Conservation (phyloP, 2,797 vertebrate species). For the Brotula barbata region DNA sequence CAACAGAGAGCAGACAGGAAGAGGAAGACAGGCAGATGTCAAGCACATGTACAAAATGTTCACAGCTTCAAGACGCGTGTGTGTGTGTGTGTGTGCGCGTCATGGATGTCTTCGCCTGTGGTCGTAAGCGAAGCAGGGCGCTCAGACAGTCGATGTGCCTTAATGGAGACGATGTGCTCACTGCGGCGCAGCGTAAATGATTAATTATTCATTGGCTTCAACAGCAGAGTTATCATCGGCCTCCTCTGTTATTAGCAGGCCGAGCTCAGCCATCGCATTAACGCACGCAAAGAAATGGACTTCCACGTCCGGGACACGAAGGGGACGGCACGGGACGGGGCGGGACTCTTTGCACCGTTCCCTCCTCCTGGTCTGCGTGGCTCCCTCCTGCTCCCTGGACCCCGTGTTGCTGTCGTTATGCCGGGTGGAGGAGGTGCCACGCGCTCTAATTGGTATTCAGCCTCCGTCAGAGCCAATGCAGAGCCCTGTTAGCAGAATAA, state of each 20-base stretch:
- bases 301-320: slow-evolving; percentile 6
- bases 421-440: slow-evolving; percentile 54
- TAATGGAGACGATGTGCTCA: slow-evolving; percentile 66
- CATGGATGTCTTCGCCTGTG: too few relatives aligned
- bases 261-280: slow-evolving; percentile 58
- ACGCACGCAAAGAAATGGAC: neutral
- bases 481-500: slow-evolving; percentile 68
- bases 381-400: slow-evolving; percentile 47
- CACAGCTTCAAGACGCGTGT: slow-evolving; percentile 20
- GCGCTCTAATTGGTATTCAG: slow-evolving; percentile 73
- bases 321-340: neutral
- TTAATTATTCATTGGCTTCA: slow-evolving; percentile 75
- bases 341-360: neutral
- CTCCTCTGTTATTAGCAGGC: slow-evolving; percentile 48
- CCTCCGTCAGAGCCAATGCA: slow-evolving; percentile 66
- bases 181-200: slow-evolving; percentile 56
- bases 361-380: slow-evolving; percentile 1
- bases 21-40: slow-evolving; percentile 27
- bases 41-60: slow-evolving; percentile 31
- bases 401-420: slow-evolving; percentile 55
- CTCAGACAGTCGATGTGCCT: slow-evolving; percentile 61
- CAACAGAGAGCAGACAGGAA: slow-evolving; percentile 1
- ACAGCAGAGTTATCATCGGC: slow-evolving; percentile 62
- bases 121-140: slow-evolving; percentile 58
- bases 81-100: slow-evolving; percentile 23